These are phyloP conservation scores for Sarcophaga subvicina DNA, from an alignment of 2,888 invertebrate genomes.

Conservation along the genomic window DNA sequence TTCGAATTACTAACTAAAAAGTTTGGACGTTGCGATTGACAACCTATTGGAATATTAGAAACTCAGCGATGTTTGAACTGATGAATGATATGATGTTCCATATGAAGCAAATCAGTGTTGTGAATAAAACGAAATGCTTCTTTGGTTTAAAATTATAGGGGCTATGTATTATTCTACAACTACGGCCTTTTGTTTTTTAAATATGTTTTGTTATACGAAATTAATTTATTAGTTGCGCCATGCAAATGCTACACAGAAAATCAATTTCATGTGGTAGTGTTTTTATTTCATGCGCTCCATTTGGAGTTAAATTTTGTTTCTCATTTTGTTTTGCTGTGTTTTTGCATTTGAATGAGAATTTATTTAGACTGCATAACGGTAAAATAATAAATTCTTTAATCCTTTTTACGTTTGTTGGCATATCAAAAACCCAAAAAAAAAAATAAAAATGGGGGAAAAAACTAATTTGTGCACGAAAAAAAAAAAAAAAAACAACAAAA, in stretches of 20 bases:
- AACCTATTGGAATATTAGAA: too few species aligned
- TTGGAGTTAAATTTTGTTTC: background rate
- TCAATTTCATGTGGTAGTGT: background rate
- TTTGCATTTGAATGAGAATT: conserved; percentile 18
- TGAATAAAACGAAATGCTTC: too few species aligned
- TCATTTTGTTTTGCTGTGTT: background rate
- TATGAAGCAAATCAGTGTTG: too few species aligned
- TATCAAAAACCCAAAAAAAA: background rate
- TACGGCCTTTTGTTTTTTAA: too few species aligned
- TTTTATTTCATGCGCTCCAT: too few species aligned
- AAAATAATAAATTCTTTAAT: conserved; percentile 69
- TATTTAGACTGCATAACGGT: conserved; percentile 58
- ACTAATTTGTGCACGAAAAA: background rate
- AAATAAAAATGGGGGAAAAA: too few species aligned
- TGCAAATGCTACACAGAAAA: background rate
- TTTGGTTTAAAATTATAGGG: too few species aligned
- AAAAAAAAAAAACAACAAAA: conserved; percentile 15
- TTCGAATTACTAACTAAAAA: conserved; percentile 56
- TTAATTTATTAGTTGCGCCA: background rate
- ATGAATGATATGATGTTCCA: too few species aligned
- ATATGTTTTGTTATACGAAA: background rate
- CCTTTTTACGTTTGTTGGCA: conserved; percentile 63
- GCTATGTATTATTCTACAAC: too few species aligned
- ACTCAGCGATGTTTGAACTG: too few species aligned
- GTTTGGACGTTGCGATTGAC: conserved; percentile 4